Base-by-base conservation (phyloP, 1,140 invertebrate genomes). In the Drosophila aff. region DNA sequence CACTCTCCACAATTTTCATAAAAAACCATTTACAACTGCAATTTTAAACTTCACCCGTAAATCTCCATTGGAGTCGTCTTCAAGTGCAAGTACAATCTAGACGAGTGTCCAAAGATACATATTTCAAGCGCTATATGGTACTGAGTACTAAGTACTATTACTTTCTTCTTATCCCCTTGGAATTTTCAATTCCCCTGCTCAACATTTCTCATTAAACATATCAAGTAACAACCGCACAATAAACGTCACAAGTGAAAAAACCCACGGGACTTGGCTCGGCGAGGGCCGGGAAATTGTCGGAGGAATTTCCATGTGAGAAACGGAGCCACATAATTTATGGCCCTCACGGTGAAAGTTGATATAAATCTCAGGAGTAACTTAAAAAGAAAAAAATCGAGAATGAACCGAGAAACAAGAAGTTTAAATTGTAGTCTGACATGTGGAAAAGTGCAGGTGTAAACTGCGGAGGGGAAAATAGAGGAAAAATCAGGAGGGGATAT, bases 321-420 rank as follows among this genome's bases (percentile, higher is more conserved):
- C 72, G 57, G 67, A 67, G 67, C 46, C 67, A 55, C 75, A 82
- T 90, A 81, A 89, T 89, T 90, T 89, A 89, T 89, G 85, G 66
- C 72, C 63, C 55, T 76, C 85, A 74, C 81, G 85, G 86, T 90
- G 85, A 89, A 89, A 89, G 85, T 89, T 89, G 85, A 89, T 85
- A 80, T 83, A 90, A 89, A 76, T 89, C 81, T 81, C 85, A 73
- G 57, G 75, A 81, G 81, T 75, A 85, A 78, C 62, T 79, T 76
- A 71, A 76, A 83, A 83, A 80, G 59, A 47, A 66, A 31, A 58
- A 47, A 38, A 57, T 31, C 50, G 11, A 21, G 50, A 41, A 44
- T 40, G n/a, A 57, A 57, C 18, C 18, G n/a, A 16, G 40, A 50
- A 43, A 43, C 31, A 61, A 68, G 62, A 76, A 67, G 74, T 76